Conservation (phyloP, 30 jellyfish, hydroid and myxozoan species). For the Hydractinia echinata region DNA sequence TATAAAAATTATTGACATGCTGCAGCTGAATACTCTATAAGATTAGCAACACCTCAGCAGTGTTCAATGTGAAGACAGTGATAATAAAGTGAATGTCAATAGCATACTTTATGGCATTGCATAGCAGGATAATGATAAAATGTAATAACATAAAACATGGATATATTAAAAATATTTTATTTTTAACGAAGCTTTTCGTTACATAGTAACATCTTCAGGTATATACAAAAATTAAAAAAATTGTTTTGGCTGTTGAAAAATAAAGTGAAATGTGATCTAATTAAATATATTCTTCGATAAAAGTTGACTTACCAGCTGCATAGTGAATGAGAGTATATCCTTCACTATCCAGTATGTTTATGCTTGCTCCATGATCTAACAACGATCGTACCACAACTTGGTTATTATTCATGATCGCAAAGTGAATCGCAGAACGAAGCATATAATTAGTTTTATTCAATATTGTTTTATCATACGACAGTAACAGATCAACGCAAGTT, state of each 20-base stretch:
- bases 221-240: background rate
- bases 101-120: too few relatives aligned
- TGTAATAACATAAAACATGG: background rate
- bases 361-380: constrained; percentile 32
- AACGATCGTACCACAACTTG: constrained; percentile 36
- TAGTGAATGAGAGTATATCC: constrained; percentile 31
- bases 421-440: constrained; percentile 13
- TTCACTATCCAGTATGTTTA: constrained; percentile 19
- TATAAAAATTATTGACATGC: background rate
- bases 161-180: too few relatives aligned
- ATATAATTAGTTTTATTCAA: background rate
- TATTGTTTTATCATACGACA: background rate
- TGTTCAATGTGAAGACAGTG: too few relatives aligned
- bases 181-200: too few relatives aligned
- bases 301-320: constrained; percentile 22
- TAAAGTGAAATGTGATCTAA: too few relatives aligned
- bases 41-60: background rate
- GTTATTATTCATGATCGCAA: constrained; percentile 19
- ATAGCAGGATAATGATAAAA: background rate
- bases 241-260: background rate
- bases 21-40: constrained; percentile 26
- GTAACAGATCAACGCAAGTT: constrained; percentile 20
- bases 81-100: too few relatives aligned
- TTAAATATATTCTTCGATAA: background rate
- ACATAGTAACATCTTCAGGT: background rate